Base-by-base conservation (phyloP, 64 coral and sea anemone species). In the Montipora foliosa region DNA sequence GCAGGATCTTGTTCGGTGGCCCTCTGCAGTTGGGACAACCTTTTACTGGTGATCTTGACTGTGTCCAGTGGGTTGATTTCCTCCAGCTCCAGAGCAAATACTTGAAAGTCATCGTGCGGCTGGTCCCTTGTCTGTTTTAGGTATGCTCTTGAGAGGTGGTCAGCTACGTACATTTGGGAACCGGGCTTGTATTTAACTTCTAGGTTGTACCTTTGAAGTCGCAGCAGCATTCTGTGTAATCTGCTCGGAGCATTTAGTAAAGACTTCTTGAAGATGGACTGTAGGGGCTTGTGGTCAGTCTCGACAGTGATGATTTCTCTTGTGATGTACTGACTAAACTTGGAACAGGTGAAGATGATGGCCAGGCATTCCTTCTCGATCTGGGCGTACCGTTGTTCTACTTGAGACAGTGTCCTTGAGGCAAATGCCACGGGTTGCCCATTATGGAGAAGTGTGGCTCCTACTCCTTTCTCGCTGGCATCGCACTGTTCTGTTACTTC, bases 361-460 rank as follows among this genome's bases (percentile, higher is more conserved):
- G 83, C 91, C 58, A 93, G 57, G 50, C 91, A 93, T 37, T 94
- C 88, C 44, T 80, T 79, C 61, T 90, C 76, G 80, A 89, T 94
- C 16, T 89, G 85, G 12, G 92, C 83, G 87, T 94, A 94, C 14
- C 22, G 61, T 44, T 89, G 92, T 71, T 88, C 92, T 8, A 49
- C 78, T 71, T 79, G 14, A 50, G 92, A 67, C 10, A 94, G 60
- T 72, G 85, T 94, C 51, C 76, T 17, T n/a, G 93, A 89, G 46
- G 93, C 93, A 76, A 94, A 94, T 16, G 93, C 78, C 4, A 84
- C 87, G 16, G 68, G 92, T 76, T 94, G 77, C 0, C 87, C 77
- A 66, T 94, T 79, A 52, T 88, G 92, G 2, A 93, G 59, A 11
- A 91, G 68, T 19, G 62, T 74, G 3, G 78, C 78, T 10, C 87